Percentiles rank a stretch among this genome's conserved stretches.
These are phyloP conservation scores for Chrysopa pallens DNA, from an alignment of 1,140 invertebrate genomes.

Conservation along the genomic window DNA sequence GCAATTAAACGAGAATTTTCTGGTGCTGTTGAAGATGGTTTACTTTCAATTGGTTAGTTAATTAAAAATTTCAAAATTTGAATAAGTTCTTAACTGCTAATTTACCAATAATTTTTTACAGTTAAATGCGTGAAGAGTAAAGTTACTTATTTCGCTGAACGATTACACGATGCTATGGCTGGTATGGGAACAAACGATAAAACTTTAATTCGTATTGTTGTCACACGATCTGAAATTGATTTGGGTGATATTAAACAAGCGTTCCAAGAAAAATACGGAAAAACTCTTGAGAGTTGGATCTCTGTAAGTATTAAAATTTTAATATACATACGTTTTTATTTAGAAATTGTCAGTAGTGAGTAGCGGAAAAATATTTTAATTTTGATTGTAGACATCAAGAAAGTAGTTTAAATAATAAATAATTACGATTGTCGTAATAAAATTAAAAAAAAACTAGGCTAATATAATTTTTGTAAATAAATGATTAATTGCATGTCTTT, in stretches of 20 bases:
- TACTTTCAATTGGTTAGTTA: constrained; percentile 64
- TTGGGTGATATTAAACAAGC: constrained; percentile 79
- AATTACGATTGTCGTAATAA: too few relatives aligned
- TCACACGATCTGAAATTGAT: constrained; percentile 83
- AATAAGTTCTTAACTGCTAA: not conserved
- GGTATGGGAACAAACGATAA: constrained; percentile 78
- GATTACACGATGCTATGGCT: constrained; percentile 76
- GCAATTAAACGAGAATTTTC: constrained; percentile 77
- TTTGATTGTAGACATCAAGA: not conserved
- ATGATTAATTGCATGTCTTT: too few relatives aligned
- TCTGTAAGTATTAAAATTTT: constrained; percentile 39
- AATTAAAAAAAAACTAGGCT: too few relatives aligned
- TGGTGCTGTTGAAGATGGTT: constrained; percentile 66
- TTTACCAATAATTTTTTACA: constrained; percentile 21
- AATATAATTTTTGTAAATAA: too few relatives aligned
- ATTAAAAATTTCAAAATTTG: not conserved
- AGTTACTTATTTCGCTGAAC: constrained; percentile 84
- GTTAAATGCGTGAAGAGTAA: constrained; percentile 81
- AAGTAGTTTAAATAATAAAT: not conserved
- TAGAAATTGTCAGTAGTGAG: not conserved
- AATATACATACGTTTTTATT: constrained; percentile 4
- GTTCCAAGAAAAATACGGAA: constrained; percentile 69
- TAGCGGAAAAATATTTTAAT: not conserved
- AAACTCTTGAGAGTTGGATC: constrained; percentile 66
- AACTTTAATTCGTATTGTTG: constrained; percentile 74